Evolutionary conservation across 2,113 vertebrate genomes (phyloP), one percentile per base, ranked within the genome.

Genomic region (Pterocles burchelli): DNA sequence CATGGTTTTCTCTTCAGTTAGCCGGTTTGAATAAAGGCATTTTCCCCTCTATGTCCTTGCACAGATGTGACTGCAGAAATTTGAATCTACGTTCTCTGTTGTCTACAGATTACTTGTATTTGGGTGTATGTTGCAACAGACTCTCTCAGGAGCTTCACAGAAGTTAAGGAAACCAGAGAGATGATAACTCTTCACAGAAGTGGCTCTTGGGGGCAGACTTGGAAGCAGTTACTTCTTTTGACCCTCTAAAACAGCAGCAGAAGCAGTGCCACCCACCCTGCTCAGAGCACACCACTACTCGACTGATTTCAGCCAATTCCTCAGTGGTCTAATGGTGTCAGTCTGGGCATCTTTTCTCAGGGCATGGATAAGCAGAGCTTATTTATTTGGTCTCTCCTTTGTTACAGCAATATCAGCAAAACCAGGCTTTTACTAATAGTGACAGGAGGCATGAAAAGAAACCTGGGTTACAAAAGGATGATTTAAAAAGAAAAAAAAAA

Each of bases 321-420:
- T 67, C 29, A 29, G 8, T 16, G 25, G 5, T 34, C 38, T 29
- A 36, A 54, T 10, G 51, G 49, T 21, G 18, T 17, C 54, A 48
- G 20, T 22, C 28, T 4, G 16, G 28, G 7, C 57, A 38, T 15
- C 31, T 76, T 48, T 70, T 25, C 33, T 34, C 46, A 82, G n/a
- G 59, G 5, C 41, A 43, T 0, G 0, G 16, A 36, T 9, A 46
- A 52, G 17, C 22, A 57, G 61, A 66, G 12, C 33, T 84, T n/a
- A 34, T 57, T 59, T 36, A 65, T 66, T 71, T 76, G 73, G 28
- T 41, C 15, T 71, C 20, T 82, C 51, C 16, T 54, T 52, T 46
- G 20, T 58, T 68, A 63, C 22, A 75, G 52, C n/a, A 75, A 5
- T 9, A 74, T 43, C 34, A 57, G 24, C 41, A 88, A 85, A 43